Evolutionary conservation across 2,113 vertebrate species (phyloP), one percentile per base, ranked within the genome.

Genomic region (Chloropsis cyanopogon): DNA sequence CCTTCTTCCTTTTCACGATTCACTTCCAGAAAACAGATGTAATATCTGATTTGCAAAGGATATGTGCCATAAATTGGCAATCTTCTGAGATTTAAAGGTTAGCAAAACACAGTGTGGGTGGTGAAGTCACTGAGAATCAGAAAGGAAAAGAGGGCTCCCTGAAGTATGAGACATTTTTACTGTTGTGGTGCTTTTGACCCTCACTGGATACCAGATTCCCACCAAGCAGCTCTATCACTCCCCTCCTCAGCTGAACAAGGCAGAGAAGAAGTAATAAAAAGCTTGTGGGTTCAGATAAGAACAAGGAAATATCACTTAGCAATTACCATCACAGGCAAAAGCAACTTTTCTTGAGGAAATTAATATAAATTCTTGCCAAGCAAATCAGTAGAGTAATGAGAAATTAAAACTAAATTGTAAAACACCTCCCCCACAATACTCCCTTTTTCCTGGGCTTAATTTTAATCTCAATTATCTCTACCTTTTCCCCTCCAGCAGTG

Each of bases 261-360:
- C 10, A 87, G n/a, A 77, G 8, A 37, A 71, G 66, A 61, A 41
- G 9, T 4, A 49, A 56, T 11, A 9, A 91, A 87, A 81, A 11
- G n/a, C 26, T 84, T 0, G 0, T n/a, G 10, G 22, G 11, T 68
- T 3, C 4, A 78, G 53, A 10, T 66, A 57, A 46, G 22, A 20
- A 20, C 17, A 53, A 18, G 26, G 14, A 81, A 19, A 49, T 56
- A 60, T 25, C 54, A 64, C 14, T 46, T 31, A 42, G n/a, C 22
- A 70, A 14, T 54, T 83, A 54, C 35, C 2, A 2, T n/a, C 26
- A 47, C 17, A 42, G 28, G 31, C 16, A 86, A 83, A 75, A 49
- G 14, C 0, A 6, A n/a, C 19, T 64, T 3, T 1, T 33, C 26
- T 35, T 54, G 46, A 11, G 23, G n/a, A 92, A 61, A 71, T 79